Evolutionary conservation across 2,797 vertebrate genomes (phyloP), one percentile per base, ranked within the genome.

Genomic region (Uromys caudimaculatus): DNA sequence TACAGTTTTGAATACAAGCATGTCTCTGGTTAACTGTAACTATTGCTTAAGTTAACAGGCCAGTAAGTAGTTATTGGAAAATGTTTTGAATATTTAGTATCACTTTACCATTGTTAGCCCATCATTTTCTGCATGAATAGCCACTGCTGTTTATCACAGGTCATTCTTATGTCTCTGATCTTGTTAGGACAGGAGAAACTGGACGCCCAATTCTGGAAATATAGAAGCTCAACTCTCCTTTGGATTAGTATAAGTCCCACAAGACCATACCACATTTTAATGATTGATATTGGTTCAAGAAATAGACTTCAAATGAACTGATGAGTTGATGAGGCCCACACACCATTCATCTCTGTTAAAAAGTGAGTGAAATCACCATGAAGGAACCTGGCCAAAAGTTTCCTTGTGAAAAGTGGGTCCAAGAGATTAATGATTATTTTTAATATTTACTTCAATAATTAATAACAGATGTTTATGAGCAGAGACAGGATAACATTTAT

Each of bases 341-440:
- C 21, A 96, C 95, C 94, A 98, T 96, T 97, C 97, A 95, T 97
- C 79, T 97, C 89, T 91, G 17, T 41, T 97, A 88, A 97, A 97
- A 97, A 24, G 10, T 44, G 19, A 98, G 91, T 97, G 86, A 97
- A 98, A 97, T 95, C 23, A 35, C 58, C 2, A 87, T 77, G 52
- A 97, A 24, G 50, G 92, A 94, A 96, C 10, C 58, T 94, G 92
- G 17, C 24, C 91, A 88, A 96, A 97, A 11, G 4, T 85, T 92
- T 96, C 13, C 56, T 95, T 93, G 94, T 75, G 90, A 89, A 29
- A 94, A 82, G 29, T 38, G 24, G 27, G 85, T 98, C 50, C 75
- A 93, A 60, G 83, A 69, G 19, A 91, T 90, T 85, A 87, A 52
- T 77, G 64, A 75, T 93, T 93, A 90, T 86, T 96, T 93, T 93